Evolutionary conservation across 2,113 vertebrate species (phyloP).

Genomic region (Ciconia boyciana): DNA sequence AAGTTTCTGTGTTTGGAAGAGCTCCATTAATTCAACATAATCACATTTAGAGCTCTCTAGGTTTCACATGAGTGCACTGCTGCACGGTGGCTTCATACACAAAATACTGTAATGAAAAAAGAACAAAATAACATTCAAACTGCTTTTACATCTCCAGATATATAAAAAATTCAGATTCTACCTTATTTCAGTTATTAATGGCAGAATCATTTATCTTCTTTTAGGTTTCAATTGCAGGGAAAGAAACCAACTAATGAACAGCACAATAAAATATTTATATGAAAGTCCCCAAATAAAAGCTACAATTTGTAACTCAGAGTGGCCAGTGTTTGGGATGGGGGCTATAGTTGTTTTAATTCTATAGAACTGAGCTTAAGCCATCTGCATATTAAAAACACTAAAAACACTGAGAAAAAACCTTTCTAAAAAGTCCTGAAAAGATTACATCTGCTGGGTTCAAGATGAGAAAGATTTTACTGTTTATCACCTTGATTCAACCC

Average conservation of each 20-base stretch:
- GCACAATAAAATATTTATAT: not conserved
- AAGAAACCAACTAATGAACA: not conserved
- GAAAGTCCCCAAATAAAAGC: not conserved
- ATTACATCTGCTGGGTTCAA: not conserved
- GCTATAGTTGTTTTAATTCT: not conserved
- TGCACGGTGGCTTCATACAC: not conserved
- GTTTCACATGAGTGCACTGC: not conserved
- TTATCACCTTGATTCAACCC: not conserved
- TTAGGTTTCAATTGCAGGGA: not conserved
- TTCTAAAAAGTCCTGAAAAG: not conserved
- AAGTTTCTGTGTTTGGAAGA: not conserved
- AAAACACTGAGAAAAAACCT: not conserved
- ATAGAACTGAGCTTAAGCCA: not conserved
- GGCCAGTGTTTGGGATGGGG: not conserved
- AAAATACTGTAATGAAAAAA: not conserved
- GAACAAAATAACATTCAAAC: not conserved
- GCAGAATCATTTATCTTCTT: not conserved
- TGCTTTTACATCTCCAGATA: not conserved
- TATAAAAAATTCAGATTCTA: not conserved
- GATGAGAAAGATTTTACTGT: not conserved
- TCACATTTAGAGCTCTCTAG: not conserved
- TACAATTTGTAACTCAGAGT: not conserved
- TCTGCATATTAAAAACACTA: not conserved
- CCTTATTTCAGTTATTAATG: not conserved
- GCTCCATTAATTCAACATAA: not conserved